A percentile compares a stretch with the other conserved stretches of the same genome.
Conservation (phyloP, 2,888 invertebrate genomes). For the Oscheius sp. region DNA sequence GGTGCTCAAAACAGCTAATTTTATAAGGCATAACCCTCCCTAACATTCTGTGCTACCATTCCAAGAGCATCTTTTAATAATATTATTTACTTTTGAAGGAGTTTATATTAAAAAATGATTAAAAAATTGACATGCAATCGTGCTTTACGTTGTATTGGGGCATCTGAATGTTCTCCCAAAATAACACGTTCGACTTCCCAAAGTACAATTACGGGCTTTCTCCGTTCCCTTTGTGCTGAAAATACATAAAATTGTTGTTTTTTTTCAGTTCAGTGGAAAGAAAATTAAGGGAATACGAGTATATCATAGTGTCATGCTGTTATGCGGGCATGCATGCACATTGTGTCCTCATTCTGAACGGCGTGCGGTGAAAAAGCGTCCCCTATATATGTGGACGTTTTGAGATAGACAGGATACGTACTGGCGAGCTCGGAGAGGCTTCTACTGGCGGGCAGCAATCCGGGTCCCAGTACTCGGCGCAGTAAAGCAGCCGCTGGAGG, state of each 20-base stretch:
- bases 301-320: constrained; percentile 17
- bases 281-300: background rate
- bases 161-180: constrained; percentile 10
- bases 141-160: background rate
- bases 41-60: constrained; percentile 24
- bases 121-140: background rate
- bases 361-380: constrained; percentile 21
- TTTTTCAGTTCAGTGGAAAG: background rate
- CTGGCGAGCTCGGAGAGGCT: constrained; percentile 34
- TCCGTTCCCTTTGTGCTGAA: background rate
- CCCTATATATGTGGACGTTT: background rate
- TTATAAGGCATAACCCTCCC: background rate
- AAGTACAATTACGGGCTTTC: background rate
- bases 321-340: constrained; percentile 7
- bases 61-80: constrained; percentile 2
- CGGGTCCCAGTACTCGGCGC: constrained; percentile 36
- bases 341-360: constrained; percentile 15
- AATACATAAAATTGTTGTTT: background rate
- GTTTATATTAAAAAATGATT: background rate
- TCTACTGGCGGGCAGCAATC: constrained; percentile 36
- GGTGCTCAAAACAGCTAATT: constrained; percentile 27
- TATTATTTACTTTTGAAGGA: background rate
- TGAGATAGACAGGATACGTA: constrained; percentile 23
- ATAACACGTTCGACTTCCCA: constrained; percentile 17
- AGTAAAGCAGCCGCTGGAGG: constrained; percentile 33